phyloP scores from a whole-genome alignment of 2,888 invertebrate genomes.

The Clusia tigrina region DNA sequence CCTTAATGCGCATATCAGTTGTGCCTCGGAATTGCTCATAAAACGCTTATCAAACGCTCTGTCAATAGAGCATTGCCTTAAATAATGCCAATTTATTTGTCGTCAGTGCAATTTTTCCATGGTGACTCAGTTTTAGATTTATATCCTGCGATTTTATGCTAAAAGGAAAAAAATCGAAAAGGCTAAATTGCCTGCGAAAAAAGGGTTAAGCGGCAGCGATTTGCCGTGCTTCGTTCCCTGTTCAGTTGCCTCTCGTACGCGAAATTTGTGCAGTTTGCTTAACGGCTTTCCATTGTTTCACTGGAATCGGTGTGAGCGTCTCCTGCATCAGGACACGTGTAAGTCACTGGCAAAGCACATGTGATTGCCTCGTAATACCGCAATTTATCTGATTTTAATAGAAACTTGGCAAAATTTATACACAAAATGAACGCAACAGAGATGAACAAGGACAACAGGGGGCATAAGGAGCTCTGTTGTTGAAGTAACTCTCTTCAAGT shows the following conservation, averaged over 20 bases:
- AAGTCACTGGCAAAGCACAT: neutral
- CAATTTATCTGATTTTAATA: slow-evolving; percentile 10
- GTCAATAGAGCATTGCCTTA: slow-evolving; percentile 55
- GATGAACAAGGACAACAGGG: too few relatives aligned
- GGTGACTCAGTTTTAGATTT: neutral
- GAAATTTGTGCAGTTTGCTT: neutral
- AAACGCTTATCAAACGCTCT: slow-evolving; percentile 52
- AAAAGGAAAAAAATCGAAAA: neutral
- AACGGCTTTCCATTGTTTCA: neutral
- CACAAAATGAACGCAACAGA: too few relatives aligned
- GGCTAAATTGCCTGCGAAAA: neutral
- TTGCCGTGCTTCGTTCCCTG: neutral
- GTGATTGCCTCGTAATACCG: neutral
- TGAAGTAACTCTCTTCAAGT: too few relatives aligned
- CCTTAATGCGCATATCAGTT: slow-evolving; percentile 39
- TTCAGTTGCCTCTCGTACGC: neutral
- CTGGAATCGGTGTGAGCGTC: too few relatives aligned
- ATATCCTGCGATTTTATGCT: neutral
- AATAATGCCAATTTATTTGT: slow-evolving; percentile 55
- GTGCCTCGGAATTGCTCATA: slow-evolving; percentile 35
- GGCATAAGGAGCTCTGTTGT: too few relatives aligned
- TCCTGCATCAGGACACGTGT: slow-evolving; percentile 8
- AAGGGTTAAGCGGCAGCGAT: neutral
- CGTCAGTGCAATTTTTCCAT: slow-evolving; percentile 32
- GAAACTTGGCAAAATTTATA: neutral